Evolutionary conservation across 2,888 invertebrate species (phyloP).

Genomic region (Rhynchonema sp.): DNA sequence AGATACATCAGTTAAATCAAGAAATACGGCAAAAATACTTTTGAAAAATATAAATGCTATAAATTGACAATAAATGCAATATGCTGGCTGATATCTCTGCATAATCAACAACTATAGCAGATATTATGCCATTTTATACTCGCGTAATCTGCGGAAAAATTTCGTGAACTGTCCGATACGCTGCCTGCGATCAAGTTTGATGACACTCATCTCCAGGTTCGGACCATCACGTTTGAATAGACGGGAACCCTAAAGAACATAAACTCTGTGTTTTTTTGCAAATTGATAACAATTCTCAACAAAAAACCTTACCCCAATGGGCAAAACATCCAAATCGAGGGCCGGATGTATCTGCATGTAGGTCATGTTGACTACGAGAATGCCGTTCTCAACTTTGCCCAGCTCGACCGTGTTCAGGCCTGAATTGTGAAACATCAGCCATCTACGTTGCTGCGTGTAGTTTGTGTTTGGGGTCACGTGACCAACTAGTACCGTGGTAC

Average conservation of each 20-base stretch:
- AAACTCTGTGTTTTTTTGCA: background rate
- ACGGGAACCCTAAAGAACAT: background rate
- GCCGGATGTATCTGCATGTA: slow-evolving; percentile 3
- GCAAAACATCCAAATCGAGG: background rate
- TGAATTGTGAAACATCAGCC: too few relatives aligned
- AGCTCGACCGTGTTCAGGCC: slow-evolving; percentile 1
- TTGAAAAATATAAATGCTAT: too few relatives aligned
- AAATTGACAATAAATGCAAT: too few relatives aligned
- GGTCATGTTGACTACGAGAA: background rate
- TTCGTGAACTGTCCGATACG: slow-evolving; percentile 1
- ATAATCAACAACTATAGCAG: background rate
- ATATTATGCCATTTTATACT: background rate
- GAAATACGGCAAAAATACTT: too few relatives aligned
- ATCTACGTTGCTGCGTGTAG: too few relatives aligned
- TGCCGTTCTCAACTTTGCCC: background rate
- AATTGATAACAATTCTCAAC: background rate
- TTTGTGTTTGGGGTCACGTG: too few relatives aligned
- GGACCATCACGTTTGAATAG: background rate
- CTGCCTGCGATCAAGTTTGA: background rate
- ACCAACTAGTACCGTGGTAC: background rate
- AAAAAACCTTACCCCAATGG: background rate
- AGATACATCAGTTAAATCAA: too few relatives aligned
- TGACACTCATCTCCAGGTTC: slow-evolving; percentile 1
- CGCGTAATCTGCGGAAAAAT: background rate
- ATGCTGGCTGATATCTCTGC: too few relatives aligned